phyloP scores from a whole-genome alignment of 2,113 vertebrate species.

The Dascyllus trimaculatus region DNA sequence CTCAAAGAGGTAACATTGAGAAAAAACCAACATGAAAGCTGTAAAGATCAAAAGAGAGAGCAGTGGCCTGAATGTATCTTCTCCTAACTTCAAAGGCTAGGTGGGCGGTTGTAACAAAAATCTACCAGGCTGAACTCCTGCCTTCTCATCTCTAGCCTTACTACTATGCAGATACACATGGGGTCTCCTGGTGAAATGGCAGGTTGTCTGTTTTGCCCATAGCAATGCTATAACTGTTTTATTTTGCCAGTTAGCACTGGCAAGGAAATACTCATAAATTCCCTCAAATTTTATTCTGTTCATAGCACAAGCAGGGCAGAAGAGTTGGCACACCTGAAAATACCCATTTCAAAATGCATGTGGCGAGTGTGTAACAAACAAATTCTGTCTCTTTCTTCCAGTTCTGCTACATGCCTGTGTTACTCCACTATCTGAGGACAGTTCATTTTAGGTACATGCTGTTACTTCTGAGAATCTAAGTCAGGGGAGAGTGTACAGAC shows the following conservation, averaged over 20 bases:
- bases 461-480: too few relatives aligned
- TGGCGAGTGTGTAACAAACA: too few relatives aligned
- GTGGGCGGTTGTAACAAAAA: slow-evolving; percentile 21
- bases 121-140: slow-evolving; percentile 3
- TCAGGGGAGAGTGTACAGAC: too few relatives aligned
- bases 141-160: not conserved
- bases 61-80: not conserved
- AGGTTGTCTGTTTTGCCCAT: slow-evolving; percentile 12
- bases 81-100: too few relatives aligned
- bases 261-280: not conserved
- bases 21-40: not conserved
- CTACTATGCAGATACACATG: not conserved
- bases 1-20: not conserved
- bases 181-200: slow-evolving; percentile 4
- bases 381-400: too few relatives aligned
- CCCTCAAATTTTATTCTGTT: not conserved
- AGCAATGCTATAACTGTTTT: slow-evolving; percentile 4
- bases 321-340: too few relatives aligned
- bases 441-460: too few relatives aligned
- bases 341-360: too few relatives aligned
- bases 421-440: too few relatives aligned
- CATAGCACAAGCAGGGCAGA: too few relatives aligned
- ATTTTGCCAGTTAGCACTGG: slow-evolving; percentile 13
- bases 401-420: too few relatives aligned
- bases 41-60: slow-evolving; percentile 12